These are phyloP conservation scores for Huso huso DNA, from an alignment of 2,797 vertebrate genomes.

Conservation along the genomic window DNA sequence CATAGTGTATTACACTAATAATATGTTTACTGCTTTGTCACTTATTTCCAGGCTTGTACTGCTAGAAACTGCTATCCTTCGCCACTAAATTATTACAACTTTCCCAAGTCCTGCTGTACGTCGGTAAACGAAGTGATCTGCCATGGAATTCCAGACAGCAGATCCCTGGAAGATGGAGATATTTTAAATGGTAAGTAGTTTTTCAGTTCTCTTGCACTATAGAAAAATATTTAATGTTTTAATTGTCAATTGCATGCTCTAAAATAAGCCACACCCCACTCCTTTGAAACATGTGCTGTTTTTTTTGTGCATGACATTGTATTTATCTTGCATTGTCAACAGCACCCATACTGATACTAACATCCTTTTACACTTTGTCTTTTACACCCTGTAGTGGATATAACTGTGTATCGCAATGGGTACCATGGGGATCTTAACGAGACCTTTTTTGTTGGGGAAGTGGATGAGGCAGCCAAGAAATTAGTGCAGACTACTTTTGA, in stretches of 20 bases:
- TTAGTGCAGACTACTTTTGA: slow-evolving; percentile 93
- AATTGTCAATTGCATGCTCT: too few relatives aligned
- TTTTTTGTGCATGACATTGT: too few relatives aligned
- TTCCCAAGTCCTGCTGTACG: slow-evolving; percentile 96
- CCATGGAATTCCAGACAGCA: slow-evolving; percentile 94
- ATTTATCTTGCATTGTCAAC: too few relatives aligned
- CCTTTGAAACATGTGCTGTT: too few relatives aligned
- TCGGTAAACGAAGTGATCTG: slow-evolving; percentile 98
- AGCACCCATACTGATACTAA: too few relatives aligned
- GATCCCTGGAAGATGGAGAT: slow-evolving; percentile 85
- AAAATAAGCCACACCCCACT: too few relatives aligned
- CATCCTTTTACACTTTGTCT: neutral
- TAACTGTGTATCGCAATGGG: slow-evolving; percentile 93
- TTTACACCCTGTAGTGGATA: slow-evolving; percentile 73
- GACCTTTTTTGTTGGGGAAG: slow-evolving; percentile 89
- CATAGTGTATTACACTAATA: too few relatives aligned
- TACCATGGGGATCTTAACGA: slow-evolving; percentile 98
- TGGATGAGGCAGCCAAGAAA: slow-evolving; percentile 83
- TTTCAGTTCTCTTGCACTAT: too few relatives aligned
- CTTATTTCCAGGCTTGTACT: slow-evolving; percentile 73
- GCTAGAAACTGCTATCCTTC: slow-evolving; percentile 96
- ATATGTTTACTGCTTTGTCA: neutral
- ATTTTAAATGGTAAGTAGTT: slow-evolving; percentile 83
- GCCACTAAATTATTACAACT: slow-evolving; percentile 97
- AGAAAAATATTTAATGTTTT: too few relatives aligned